phyloP scores from a whole-genome alignment of 2,888 invertebrate genomes.

The Tubulanus polymorphus region DNA sequence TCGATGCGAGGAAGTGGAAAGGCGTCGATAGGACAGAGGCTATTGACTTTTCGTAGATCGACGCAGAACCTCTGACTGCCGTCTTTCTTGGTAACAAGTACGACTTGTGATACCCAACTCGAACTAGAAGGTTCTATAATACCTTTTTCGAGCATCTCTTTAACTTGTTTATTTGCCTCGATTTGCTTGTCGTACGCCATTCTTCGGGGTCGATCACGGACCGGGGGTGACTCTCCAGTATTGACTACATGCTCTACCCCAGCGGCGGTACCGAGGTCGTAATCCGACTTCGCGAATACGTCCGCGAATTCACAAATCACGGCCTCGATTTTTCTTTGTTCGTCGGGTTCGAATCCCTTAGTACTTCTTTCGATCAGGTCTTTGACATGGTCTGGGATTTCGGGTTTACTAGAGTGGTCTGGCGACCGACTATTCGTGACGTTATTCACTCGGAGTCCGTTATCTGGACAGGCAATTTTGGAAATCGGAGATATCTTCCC shows the following conservation, averaged over 20 bases:
- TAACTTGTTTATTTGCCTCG: not conserved
- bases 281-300: not conserved
- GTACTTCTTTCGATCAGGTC: not conserved
- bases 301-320: not conserved
- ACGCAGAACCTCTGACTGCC: not conserved
- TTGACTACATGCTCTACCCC: not conserved
- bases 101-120: not conserved
- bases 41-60: not conserved
- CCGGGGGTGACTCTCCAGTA: slow-evolving; percentile 1
- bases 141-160: not conserved
- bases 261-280: not conserved
- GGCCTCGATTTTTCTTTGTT: not conserved
- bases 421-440: not conserved
- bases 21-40: not conserved
- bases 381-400: not conserved
- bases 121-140: not conserved
- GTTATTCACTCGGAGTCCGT: not conserved
- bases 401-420: not conserved
- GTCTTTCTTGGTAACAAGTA: not conserved
- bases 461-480: not conserved
- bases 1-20: slow-evolving; percentile 8
- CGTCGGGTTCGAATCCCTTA: not conserved
- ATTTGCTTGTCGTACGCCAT: not conserved
- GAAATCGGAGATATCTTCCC: not conserved
- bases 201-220: not conserved